Evolutionary conservation across 2,113 vertebrate genomes (phyloP).

Genomic region (Diphyllodes magnificus): DNA sequence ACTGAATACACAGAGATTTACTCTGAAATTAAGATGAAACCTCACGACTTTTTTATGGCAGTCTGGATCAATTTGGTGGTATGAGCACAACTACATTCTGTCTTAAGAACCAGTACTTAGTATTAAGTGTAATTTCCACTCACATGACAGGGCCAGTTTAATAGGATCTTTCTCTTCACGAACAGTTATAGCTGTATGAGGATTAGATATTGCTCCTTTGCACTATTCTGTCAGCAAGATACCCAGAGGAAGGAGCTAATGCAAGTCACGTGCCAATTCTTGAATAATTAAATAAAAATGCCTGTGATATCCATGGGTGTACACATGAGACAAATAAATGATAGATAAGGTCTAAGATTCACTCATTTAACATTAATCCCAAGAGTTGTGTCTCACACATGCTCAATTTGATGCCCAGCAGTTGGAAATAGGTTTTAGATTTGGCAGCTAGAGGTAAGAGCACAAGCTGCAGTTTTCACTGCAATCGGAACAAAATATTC

Average conservation of each 20-base stretch:
- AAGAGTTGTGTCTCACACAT: slow-evolving; percentile 36
- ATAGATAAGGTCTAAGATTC: slow-evolving; percentile 69
- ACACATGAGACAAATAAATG: slow-evolving; percentile 70
- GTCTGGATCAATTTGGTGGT: slow-evolving; percentile 14
- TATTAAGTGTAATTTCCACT: slow-evolving; percentile 17
- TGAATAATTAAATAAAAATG: slow-evolving; percentile 80
- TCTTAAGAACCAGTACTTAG: background rate
- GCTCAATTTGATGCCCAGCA: slow-evolving; percentile 42
- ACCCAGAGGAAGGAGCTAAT: slow-evolving; percentile 68
- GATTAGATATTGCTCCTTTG: slow-evolving; percentile 46
- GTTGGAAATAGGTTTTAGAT: slow-evolving; percentile 45
- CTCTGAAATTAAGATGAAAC: slow-evolving; percentile 34
- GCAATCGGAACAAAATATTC: background rate
- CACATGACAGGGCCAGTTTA: background rate
- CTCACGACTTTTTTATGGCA: slow-evolving; percentile 1
- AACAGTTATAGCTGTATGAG: background rate
- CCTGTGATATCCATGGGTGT: slow-evolving; percentile 59
- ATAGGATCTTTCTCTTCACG: slow-evolving; percentile 1
- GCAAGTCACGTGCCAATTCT: slow-evolving; percentile 65
- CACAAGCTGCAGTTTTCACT: background rate
- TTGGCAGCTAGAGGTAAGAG: slow-evolving; percentile 9
- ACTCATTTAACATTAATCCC: slow-evolving; percentile 62
- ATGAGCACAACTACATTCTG: background rate
- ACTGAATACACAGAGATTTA: background rate
- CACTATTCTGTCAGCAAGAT: slow-evolving; percentile 48